These are phyloP conservation scores for Phrynocephalus forsythii DNA, from an alignment of 2,797 vertebrate genomes.

Conservation along the genomic window DNA sequence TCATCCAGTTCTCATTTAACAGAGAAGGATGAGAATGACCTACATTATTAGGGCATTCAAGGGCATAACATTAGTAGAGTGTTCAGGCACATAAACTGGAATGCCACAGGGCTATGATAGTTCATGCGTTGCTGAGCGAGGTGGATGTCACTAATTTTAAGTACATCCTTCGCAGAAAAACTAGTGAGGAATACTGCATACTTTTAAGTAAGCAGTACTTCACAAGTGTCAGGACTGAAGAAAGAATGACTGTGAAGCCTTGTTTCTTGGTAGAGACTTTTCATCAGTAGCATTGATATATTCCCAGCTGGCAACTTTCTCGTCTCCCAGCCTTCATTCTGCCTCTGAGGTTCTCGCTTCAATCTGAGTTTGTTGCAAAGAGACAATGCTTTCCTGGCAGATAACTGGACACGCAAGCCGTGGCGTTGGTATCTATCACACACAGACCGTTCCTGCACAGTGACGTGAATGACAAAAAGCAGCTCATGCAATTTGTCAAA, in stretches of 20 bases:
- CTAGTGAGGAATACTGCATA: background rate
- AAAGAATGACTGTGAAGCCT: constrained; percentile 37
- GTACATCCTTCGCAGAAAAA: constrained; percentile 1
- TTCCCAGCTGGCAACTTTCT: constrained; percentile 53
- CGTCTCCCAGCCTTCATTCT: background rate
- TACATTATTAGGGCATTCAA: background rate
- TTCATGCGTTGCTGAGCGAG: background rate
- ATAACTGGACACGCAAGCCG: constrained; percentile 67
- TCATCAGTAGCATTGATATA: constrained; percentile 40
- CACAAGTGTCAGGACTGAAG: constrained; percentile 32
- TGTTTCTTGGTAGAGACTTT: constrained; percentile 51
- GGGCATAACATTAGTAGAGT: background rate
- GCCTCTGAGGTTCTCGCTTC: constrained; percentile 52
- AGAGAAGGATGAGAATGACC: background rate
- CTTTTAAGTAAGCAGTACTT: constrained; percentile 9
- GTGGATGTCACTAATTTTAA: background rate
- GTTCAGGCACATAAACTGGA: background rate
- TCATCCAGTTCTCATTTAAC: background rate
- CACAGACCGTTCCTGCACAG: constrained; percentile 55
- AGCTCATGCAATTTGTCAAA: constrained; percentile 61
- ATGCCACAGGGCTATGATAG: background rate
- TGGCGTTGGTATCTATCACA: constrained; percentile 68
- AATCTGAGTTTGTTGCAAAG: constrained; percentile 66
- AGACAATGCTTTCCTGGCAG: constrained; percentile 63
- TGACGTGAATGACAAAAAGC: constrained; percentile 61